phyloP scores from a whole-genome alignment of 2,888 invertebrate genomes.

The Athalia rosae region DNA sequence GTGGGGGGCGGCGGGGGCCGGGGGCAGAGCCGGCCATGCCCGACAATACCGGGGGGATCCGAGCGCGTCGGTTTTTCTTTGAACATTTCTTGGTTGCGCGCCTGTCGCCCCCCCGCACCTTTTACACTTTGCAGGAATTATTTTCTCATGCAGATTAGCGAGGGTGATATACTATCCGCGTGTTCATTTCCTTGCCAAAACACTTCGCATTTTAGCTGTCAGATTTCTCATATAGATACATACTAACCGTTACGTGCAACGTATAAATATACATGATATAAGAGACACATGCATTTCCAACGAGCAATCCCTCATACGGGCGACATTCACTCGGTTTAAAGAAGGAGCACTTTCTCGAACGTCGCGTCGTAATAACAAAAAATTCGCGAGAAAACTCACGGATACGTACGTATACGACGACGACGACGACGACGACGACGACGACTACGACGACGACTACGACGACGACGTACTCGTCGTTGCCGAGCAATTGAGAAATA shows the following conservation, averaged over 20 bases:
- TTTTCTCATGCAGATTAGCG: conserved; percentile 64
- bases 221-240: conserved; percentile 26
- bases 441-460: too few relatives aligned
- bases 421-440: too few relatives aligned
- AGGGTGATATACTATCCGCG: conserved; percentile 49
- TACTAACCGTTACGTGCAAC: conserved; percentile 18
- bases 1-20: too few relatives aligned
- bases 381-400: neutral
- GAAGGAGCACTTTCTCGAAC: neutral
- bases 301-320: conserved; percentile 29
- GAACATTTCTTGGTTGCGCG: conserved; percentile 11
- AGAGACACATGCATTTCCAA: conserved; percentile 37
- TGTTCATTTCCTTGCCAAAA: conserved; percentile 30
- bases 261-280: too few relatives aligned
- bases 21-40: neutral
- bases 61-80: conserved; percentile 53
- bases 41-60: conserved; percentile 26
- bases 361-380: neutral
- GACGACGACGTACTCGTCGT: neutral
- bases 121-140: conserved; percentile 56
- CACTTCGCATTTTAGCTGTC: conserved; percentile 34
- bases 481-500: conserved; percentile 9
- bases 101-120: conserved; percentile 43
- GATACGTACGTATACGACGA: neutral
- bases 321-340: neutral